Evolutionary conservation across 2,888 invertebrate genomes (phyloP), one percentile per base, ranked within the genome.

Genomic region (Schizaphis graminum): DNA sequence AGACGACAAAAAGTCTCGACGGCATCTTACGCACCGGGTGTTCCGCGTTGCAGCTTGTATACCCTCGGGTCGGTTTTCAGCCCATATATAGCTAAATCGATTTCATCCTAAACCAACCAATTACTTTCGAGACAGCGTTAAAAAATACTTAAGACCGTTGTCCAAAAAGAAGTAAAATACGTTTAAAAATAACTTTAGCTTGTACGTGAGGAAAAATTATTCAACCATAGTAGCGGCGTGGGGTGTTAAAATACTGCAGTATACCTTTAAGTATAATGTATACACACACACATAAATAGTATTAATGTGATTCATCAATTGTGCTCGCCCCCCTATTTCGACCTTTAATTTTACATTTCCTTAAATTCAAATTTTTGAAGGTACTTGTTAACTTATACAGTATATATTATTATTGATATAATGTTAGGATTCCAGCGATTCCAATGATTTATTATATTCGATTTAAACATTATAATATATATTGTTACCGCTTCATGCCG

Each of bases 1-100:
- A 57, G 56, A 85, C 93, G 57, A 90, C 93, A 93, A 89, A 93
- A 93, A 93, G 89, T 89, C 89, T 93, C 77, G 47, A 13, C 57
- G 93, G 35, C 85, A n/a, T 87, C 61, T 61, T 41, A 61, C 92
- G 61, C 87, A 67, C 85, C 92, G 92, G 92, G 92, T 87, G 87
- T 87, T 67, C 35, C 61, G 44, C 49, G 61, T 61, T 49, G 67
- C 61, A 67, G 88, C 77, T 88, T 53, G 67, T 41, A 88, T 67
- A 24, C 88, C 67, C 49, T 41, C 28, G 49, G 88, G 88, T 53
- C 28, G 77, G 67, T 77, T 88, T 67, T 92, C 91, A 88, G 53
- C 88, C 67, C 77, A 28, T 35, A 35, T 67, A 26, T 53, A n/a
- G 53, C 61, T 77, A 88, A 92, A 92, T 92, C 92, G 92, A 92